Base-by-base conservation (phyloP, 2,888 invertebrate species). In the Drosophila aldrichi region DNA sequence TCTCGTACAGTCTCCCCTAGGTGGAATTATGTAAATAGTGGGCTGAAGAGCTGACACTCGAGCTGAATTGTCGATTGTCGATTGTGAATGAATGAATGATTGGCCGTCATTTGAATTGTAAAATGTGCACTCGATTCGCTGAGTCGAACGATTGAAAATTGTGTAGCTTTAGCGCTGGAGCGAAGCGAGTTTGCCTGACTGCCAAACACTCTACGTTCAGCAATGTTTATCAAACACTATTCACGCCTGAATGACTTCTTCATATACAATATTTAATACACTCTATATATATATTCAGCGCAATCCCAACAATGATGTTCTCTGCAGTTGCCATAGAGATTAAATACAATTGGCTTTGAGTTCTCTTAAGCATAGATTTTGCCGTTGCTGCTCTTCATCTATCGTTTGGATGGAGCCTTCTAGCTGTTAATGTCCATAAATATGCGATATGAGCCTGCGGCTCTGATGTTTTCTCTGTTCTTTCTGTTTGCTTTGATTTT, bases 81-180 rank as follows among this genome's bases (percentile, higher is more conserved):
- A 57, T 43, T 69, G 58, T 40, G 57, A 55, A 43, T 48, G 57
- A 55, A 43, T 48, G 79, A 77, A 64, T 70, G 79, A 67, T 74
- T 77, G 74, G 46, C 55, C 52, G 64, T 51, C 52, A 79, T 77
- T 78, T 78, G 74, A 77, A 77, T 79, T 78, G 79, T 74, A 70
- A 78, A 78, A 78, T 77, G 77, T 77, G 79, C 70, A 78, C 62
- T 78, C 74, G 66, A 78, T 51, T 74, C 69, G 78, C 18, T 73
- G 79, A 78, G 43, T 69, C 59, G 56, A 62, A 29, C 69, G 56
- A 59, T 73, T 61, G 73, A 68, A 74, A 65, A 73, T 65, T 52
- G 41, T 62, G 52, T 29, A 38, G 44, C 51, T 48, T 63, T 48
- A 40, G 40, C 46, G 40, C 46, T 10, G 32, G 25, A 25, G 25